Evolutionary conservation across 2,888 invertebrate genomes (phyloP).

Genomic region (Julus scanicus): DNA sequence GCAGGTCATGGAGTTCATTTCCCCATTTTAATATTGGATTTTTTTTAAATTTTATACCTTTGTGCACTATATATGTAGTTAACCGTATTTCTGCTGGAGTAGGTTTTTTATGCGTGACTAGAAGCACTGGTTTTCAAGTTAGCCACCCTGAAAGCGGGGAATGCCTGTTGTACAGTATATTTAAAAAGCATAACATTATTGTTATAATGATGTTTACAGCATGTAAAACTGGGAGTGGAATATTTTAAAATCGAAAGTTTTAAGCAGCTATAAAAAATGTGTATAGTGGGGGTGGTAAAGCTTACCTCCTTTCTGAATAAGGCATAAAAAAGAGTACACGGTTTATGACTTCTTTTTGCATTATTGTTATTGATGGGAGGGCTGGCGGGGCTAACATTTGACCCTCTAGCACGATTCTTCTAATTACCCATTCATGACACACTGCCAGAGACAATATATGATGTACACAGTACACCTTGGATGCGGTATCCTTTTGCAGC

Average conservation of each 20-base stretch:
- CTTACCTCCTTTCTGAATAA: not conserved
- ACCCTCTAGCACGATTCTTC: slow-evolving; percentile 43
- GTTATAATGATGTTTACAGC: not conserved
- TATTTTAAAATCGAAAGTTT: not conserved
- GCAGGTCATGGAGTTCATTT: not conserved
- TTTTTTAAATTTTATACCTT: not conserved
- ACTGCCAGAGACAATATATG: not conserved
- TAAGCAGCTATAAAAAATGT: not conserved
- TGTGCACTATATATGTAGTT: not conserved
- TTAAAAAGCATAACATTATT: not conserved
- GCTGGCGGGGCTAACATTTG: not conserved
- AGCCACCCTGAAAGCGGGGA: not conserved
- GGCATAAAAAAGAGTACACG: not conserved
- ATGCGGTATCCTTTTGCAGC: not conserved
- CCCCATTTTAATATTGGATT: not conserved
- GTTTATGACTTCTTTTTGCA: not conserved
- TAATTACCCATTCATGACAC: slow-evolving; percentile 48
- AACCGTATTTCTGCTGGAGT: too few species aligned
- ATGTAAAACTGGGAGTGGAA: not conserved
- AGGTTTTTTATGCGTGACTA: not conserved
- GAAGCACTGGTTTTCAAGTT: not conserved
- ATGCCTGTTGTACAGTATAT: not conserved
- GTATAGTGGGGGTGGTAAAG: not conserved
- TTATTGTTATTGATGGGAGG: slow-evolving; percentile 36
- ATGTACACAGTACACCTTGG: not conserved